Conservation (phyloP, 2,113 vertebrate genomes). For the Dinomys branickii region DNA sequence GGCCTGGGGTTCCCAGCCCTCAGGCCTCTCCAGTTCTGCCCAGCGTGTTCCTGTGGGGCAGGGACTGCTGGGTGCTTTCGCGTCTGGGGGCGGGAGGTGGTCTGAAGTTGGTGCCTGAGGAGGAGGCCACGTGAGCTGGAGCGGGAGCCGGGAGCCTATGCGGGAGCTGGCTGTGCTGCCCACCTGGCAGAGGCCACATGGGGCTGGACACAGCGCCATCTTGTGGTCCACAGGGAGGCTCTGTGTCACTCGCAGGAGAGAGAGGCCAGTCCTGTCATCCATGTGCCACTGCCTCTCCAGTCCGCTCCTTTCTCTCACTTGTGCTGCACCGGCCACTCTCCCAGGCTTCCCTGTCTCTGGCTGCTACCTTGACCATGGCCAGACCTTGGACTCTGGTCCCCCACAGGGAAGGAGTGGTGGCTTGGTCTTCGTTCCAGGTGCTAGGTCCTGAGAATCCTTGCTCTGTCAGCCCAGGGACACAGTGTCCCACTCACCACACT, state of each 20-base stretch:
- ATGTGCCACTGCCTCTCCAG: accelerated
- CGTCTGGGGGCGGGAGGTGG: too few relatives aligned
- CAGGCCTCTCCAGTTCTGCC: not conserved
- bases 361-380: not conserved
- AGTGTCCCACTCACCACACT: too few relatives aligned
- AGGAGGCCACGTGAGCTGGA: not conserved
- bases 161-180: not conserved
- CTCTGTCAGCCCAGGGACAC: not conserved
- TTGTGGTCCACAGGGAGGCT: not conserved
- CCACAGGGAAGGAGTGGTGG: not conserved
- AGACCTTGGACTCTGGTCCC: not conserved
- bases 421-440: not conserved
- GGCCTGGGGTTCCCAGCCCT: not conserved
- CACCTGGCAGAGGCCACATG: not conserved
- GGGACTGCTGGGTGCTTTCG: not conserved
- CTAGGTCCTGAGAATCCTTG: not conserved
- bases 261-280: not conserved
- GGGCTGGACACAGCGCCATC: conserved; percentile 59
- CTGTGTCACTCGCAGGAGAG: not conserved
- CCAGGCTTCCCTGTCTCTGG: not conserved
- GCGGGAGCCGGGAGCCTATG: too few relatives aligned
- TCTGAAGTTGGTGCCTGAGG: not conserved
- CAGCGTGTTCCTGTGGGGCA: not conserved
- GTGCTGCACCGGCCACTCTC: too few relatives aligned
- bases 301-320: not conserved